phyloP scores from a whole-genome alignment of 1,140 invertebrate species.

The Diabrotica undecimpunctata region DNA sequence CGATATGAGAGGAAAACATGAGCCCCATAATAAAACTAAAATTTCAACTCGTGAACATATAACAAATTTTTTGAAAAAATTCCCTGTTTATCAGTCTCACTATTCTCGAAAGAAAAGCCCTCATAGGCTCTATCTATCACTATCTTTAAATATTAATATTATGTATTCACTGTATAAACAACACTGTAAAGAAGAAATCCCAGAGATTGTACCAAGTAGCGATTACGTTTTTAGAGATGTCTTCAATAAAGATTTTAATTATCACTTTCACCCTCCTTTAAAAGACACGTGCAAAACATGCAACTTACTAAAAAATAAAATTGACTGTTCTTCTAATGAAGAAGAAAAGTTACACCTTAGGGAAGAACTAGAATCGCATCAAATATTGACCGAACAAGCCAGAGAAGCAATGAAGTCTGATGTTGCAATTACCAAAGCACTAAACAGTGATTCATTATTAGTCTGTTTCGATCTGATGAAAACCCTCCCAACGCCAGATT shows the following conservation, averaged over 20 bases:
- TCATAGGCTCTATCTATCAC: conserved; percentile 5
- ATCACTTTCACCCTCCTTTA: conserved; percentile 5
- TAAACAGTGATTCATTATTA: background rate
- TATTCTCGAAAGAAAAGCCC: conserved; percentile 7
- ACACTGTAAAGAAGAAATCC: background rate
- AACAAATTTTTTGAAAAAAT: background rate
- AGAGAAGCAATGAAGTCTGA: background rate
- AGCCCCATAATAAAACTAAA: no score
- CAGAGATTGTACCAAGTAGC: background rate
- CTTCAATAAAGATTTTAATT: conserved; percentile 9
- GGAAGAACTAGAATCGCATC: background rate
- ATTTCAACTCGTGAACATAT: no score
- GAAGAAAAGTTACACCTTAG: background rate
- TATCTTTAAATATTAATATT: conserved; percentile 7
- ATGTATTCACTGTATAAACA: conserved; percentile 7
- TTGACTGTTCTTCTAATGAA: background rate
- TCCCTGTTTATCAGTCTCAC: conserved; percentile 7
- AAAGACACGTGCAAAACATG: conserved; percentile 8
- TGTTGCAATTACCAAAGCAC: background rate
- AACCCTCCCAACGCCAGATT: conserved; percentile 1
- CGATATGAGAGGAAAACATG: no score
- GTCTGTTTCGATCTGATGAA: background rate
- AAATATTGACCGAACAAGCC: background rate
- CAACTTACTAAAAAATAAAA: background rate
- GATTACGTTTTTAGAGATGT: conserved; percentile 6